A percentile compares a stretch with the other conserved stretches of the same genome.
These are phyloP conservation scores for Girardinus metallicus DNA, from an alignment of 2,797 vertebrate species.

Conservation along the genomic window DNA sequence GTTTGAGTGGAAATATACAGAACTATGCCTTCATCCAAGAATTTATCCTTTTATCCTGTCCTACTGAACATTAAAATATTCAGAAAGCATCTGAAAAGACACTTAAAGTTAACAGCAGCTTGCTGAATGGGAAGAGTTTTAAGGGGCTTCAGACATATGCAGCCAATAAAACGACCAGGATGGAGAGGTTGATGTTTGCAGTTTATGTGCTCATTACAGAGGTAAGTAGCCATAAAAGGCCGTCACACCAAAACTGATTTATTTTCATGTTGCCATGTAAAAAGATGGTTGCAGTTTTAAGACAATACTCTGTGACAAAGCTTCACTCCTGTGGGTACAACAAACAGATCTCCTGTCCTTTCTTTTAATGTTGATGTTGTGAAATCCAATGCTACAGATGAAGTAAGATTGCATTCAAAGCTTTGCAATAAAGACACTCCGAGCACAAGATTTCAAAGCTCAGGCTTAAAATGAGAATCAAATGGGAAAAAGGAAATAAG, in stretches of 20 bases:
- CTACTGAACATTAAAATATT: conserved; percentile 1
- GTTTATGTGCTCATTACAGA: not conserved
- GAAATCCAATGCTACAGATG: not conserved
- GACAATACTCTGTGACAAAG: not conserved
- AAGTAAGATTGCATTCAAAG: not conserved
- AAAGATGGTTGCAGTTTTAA: not conserved
- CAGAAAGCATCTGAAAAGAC: not conserved
- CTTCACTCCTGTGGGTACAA: not conserved
- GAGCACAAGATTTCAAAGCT: conserved; percentile 44
- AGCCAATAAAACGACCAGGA: not conserved
- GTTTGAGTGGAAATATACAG: not conserved
- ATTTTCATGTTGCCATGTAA: not conserved
- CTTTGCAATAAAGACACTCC: not conserved
- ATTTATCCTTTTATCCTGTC: not conserved
- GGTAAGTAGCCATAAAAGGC: not conserved
- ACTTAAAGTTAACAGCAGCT: not conserved
- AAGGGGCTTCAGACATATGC: not conserved
- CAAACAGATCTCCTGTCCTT: not conserved
- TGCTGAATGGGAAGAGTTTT: not conserved
- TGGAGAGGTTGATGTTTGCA: not conserved
- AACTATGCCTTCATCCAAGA: not conserved
- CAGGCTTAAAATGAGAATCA: conserved; percentile 38
- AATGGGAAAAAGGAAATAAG: conserved; percentile 12
- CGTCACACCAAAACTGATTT: not conserved
- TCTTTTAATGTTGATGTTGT: not conserved